Conservation (phyloP, 2,797 vertebrate genomes). For the Trichosurus vulpecula region DNA sequence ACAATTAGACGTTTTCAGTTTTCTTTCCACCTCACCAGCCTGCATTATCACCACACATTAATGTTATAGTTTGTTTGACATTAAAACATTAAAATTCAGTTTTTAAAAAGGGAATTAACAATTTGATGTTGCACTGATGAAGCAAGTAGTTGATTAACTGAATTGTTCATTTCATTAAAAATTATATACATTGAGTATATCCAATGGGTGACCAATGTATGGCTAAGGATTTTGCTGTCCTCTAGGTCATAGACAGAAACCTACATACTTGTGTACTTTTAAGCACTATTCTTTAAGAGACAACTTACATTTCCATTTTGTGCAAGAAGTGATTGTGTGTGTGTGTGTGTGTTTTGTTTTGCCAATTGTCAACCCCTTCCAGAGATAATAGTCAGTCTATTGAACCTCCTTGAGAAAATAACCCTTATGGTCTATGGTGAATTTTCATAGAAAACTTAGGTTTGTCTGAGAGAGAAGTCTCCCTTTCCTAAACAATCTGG, state of each 20-base stretch:
- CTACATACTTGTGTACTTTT: background rate
- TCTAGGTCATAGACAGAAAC: background rate
- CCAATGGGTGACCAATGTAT: background rate
- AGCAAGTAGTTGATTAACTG: background rate
- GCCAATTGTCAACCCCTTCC: background rate
- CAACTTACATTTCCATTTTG: background rate
- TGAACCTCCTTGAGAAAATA: background rate
- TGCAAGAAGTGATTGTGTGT: background rate
- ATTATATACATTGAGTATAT: background rate
- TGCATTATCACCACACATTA: background rate
- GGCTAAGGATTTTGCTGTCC: background rate
- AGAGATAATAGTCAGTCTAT: background rate
- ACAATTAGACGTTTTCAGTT: background rate
- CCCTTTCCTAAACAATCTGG: background rate
- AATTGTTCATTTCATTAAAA: background rate
- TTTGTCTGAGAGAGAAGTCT: background rate
- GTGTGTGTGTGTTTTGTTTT: background rate
- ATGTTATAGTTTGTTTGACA: background rate
- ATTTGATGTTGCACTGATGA: background rate
- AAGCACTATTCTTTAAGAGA: background rate
- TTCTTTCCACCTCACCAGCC: background rate
- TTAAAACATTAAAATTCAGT: background rate
- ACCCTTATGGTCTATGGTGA: background rate
- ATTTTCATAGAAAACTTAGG: background rate
- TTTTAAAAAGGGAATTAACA: background rate